phyloP scores from a whole-genome alignment of 2,888 invertebrate genomes.

The Adelognathus sp. region DNA sequence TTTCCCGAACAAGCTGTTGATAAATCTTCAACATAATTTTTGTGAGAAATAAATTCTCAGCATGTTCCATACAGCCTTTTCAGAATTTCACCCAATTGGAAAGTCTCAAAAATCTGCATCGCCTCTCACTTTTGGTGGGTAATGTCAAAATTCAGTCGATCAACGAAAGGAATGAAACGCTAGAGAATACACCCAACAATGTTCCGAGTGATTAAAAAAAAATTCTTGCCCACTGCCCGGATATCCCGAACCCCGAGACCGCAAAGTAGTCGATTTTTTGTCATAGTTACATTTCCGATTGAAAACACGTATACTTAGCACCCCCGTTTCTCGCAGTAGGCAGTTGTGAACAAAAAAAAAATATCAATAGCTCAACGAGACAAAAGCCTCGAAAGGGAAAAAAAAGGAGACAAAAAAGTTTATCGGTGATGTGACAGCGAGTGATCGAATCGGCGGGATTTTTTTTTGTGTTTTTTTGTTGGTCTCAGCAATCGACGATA shows the following conservation, averaged over 20 bases:
- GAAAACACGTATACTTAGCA: slow-evolving; percentile 15
- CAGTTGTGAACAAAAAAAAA: neutral
- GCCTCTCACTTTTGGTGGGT: no score
- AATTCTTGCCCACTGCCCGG: neutral
- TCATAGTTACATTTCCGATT: slow-evolving; percentile 27
- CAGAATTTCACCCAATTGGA: no score
- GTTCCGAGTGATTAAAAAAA: neutral
- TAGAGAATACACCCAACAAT: no score
- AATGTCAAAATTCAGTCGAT: no score
- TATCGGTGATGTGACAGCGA: neutral
- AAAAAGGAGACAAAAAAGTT: neutral
- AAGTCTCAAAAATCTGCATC: no score
- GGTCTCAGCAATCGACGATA: neutral
- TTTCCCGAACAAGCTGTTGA: no score
- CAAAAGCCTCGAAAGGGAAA: neutral
- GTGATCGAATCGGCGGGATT: neutral
- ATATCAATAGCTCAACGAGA: neutral
- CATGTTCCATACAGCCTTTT: no score
- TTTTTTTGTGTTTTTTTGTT: neutral
- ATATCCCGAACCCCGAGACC: neutral
- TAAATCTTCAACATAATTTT: no score
- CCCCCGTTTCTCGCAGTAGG: slow-evolving; percentile 36
- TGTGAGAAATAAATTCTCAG: no score
- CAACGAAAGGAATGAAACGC: no score
- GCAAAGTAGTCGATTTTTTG: slow-evolving; percentile 34